A percentile compares a stretch with the other conserved stretches of the same genome.
phyloP scores from a whole-genome alignment of 2,888 invertebrate species.

The Tachina lurida region DNA sequence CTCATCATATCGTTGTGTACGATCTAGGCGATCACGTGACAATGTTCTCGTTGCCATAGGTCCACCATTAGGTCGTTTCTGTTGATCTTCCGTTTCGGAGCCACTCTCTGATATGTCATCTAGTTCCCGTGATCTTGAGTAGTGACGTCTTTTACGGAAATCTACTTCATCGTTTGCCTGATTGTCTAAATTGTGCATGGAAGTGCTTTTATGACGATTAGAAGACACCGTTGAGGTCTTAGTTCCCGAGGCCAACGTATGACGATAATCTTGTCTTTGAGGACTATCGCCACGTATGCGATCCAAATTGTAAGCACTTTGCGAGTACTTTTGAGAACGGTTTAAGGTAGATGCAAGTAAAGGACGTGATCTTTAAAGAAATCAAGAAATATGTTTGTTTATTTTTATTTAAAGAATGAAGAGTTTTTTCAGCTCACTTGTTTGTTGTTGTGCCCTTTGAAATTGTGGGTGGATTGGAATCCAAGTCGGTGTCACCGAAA shows the following conservation, averaged over 20 bases:
- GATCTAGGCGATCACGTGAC: slow-evolving; percentile 75
- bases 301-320: slow-evolving; percentile 82
- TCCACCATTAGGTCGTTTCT: slow-evolving; percentile 75
- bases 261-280: slow-evolving; percentile 76
- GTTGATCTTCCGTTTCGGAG: slow-evolving; percentile 81
- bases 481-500: slow-evolving; percentile 92
- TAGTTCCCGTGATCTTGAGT: slow-evolving; percentile 83
- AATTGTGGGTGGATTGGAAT: slow-evolving; percentile 87
- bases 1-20: slow-evolving; percentile 78
- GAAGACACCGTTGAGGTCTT: slow-evolving; percentile 61
- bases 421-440: slow-evolving; percentile 74
- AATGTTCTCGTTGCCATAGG: slow-evolving; percentile 75
- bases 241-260: slow-evolving; percentile 74
- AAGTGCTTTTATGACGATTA: slow-evolving; percentile 79
- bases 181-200: slow-evolving; percentile 81
- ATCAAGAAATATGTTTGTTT: not conserved
- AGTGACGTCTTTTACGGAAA: slow-evolving; percentile 80
- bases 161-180: slow-evolving; percentile 80
- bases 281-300: slow-evolving; percentile 76
- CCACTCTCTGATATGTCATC: slow-evolving; percentile 83
- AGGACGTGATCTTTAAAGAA: slow-evolving; percentile 75
- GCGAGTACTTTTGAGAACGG: slow-evolving; percentile 81
- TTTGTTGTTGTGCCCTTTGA: slow-evolving; percentile 79
- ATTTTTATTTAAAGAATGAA: not conserved
- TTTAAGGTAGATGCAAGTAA: slow-evolving; percentile 74